phyloP scores from a whole-genome alignment of 2,113 vertebrate species.

The Otus sunia region DNA sequence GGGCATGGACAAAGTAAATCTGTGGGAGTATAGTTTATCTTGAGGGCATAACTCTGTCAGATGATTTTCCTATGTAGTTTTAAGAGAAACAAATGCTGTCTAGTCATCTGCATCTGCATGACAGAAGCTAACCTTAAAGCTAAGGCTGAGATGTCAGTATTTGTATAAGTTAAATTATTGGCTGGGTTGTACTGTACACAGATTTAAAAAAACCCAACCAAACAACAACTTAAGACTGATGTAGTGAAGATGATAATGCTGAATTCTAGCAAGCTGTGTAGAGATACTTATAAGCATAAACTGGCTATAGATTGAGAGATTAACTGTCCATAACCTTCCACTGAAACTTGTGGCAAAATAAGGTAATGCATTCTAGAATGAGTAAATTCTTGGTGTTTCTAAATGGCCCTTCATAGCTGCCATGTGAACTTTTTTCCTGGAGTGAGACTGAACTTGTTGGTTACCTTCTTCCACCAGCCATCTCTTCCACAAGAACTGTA shows the following conservation, averaged over 20 bases:
- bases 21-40: not conserved
- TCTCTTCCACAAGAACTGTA: slow-evolving; percentile 88
- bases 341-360: not conserved
- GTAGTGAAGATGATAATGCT: not conserved
- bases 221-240: not conserved
- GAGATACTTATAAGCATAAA: not conserved
- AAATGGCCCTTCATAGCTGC: not conserved
- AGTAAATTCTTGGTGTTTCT: not conserved
- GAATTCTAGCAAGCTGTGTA: not conserved
- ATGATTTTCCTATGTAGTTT: not conserved
- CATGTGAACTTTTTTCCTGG: not conserved
- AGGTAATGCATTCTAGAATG: not conserved
- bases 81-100: not conserved
- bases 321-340: not conserved
- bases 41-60: not conserved
- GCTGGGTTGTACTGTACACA: not conserved
- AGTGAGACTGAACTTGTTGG: not conserved
- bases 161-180: not conserved
- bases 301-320: not conserved
- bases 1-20: not conserved
- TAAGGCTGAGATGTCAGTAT: not conserved
- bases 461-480: slow-evolving; percentile 70
- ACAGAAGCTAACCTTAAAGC: not conserved
- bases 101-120: not conserved
- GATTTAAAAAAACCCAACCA: not conserved